These are phyloP conservation scores for Archips crataeganus DNA, from an alignment of 2,888 invertebrate genomes.

Conservation along the genomic window DNA sequence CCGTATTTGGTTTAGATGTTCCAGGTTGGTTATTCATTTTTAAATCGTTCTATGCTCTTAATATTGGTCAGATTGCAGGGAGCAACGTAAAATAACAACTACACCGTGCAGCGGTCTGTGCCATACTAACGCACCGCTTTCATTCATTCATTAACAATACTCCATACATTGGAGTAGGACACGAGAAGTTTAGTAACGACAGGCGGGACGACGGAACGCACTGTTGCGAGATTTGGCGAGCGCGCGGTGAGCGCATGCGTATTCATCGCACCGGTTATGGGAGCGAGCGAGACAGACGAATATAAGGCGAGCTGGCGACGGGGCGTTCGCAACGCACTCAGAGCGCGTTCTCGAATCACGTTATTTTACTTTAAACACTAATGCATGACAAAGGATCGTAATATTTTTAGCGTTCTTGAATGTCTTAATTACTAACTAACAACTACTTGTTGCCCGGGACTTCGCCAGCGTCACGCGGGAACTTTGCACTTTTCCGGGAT, in stretches of 20 bases:
- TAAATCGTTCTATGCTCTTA: no score
- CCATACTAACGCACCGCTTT: neutral
- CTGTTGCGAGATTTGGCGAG: neutral
- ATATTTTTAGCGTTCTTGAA: neutral
- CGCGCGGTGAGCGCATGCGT: neutral
- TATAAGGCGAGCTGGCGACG: neutral
- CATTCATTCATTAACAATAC: neutral
- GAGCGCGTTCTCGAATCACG: neutral
- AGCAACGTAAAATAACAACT: conserved; percentile 1
- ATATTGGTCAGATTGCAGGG: neutral
- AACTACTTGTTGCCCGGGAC: neutral
- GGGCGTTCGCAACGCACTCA: neutral
- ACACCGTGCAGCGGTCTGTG: neutral
- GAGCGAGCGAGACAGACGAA: neutral
- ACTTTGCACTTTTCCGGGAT: no score
- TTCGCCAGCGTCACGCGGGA: no score
- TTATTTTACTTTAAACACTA: neutral
- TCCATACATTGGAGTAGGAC: neutral
- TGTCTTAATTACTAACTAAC: neutral
- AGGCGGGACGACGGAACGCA: neutral
- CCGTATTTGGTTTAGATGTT: neutral
- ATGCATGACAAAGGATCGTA: neutral
- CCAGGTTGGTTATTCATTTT: conserved; percentile 2
- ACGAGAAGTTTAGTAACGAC: neutral
- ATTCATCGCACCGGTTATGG: neutral